These are phyloP conservation scores for Thrips palmi DNA, from an alignment of 1,140 invertebrate species.

Conservation along the genomic window DNA sequence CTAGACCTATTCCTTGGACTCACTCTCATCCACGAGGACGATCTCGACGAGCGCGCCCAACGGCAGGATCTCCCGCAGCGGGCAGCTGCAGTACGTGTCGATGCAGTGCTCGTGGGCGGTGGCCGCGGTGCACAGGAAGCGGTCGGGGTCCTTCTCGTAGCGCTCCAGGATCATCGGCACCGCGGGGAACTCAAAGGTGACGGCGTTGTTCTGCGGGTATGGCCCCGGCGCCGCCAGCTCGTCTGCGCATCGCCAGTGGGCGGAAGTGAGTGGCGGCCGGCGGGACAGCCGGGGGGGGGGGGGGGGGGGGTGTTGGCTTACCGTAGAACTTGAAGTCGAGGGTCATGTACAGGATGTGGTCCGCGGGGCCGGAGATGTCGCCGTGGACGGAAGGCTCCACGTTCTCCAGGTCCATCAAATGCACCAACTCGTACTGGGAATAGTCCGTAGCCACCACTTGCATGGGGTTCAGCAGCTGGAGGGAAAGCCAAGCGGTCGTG, in stretches of 20 bases:
- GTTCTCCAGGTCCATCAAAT: conserved; percentile 10
- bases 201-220: conserved; percentile 14
- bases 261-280: too few relatives aligned
- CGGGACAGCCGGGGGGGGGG: too few relatives aligned
- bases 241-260: too few relatives aligned
- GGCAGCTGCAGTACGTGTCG: conserved; percentile 12
- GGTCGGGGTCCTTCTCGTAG: conserved; percentile 4
- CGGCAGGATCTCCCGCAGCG: conserved; percentile 11
- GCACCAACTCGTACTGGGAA: conserved; percentile 10
- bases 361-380: conserved; percentile 8
- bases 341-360: conserved; percentile 12
- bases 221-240: conserved; percentile 12
- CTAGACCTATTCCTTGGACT: not conserved
- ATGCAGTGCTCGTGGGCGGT: conserved; percentile 10
- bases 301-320: too few relatives aligned
- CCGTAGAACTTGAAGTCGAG: conserved; percentile 11
- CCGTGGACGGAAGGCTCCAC: conserved; percentile 5
- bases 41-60: conserved; percentile 13
- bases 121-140: conserved; percentile 6
- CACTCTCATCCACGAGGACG: conserved; percentile 15
- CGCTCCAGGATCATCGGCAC: conserved; percentile 4
- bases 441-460: conserved; percentile 11
- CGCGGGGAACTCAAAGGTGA: conserved; percentile 14
- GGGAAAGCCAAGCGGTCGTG: conserved; percentile 6
- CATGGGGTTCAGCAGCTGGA: conserved; percentile 14